These are phyloP conservation scores for Podargus strigoides DNA, from an alignment of 2,797 vertebrate genomes.

Conservation along the genomic window DNA sequence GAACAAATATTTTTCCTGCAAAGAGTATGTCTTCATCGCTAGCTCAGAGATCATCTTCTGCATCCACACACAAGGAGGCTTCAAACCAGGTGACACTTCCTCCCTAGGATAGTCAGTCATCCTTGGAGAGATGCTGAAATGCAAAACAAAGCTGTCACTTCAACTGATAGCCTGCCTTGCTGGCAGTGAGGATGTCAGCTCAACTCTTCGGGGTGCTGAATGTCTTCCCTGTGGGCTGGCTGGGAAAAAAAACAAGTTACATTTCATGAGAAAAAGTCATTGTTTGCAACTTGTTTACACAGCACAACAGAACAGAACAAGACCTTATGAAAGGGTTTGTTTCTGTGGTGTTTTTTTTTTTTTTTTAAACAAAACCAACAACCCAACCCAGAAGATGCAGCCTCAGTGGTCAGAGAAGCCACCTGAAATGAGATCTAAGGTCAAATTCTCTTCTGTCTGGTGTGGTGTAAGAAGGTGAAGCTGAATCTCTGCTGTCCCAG, in stretches of 20 bases:
- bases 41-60: background rate
- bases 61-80: background rate
- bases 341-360: no score
- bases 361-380: background rate
- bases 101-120: background rate
- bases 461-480: rapidly evolving
- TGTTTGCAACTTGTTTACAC: background rate
- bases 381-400: background rate
- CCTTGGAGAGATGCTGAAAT: background rate
- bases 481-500: background rate
- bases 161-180: background rate
- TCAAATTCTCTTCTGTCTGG: background rate
- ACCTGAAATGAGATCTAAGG: background rate
- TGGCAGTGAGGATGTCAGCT: background rate
- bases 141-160: background rate
- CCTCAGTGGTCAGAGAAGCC: background rate
- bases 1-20: background rate
- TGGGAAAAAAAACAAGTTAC: background rate
- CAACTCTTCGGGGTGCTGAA: background rate
- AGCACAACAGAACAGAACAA: background rate
- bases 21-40: background rate
- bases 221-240: background rate
- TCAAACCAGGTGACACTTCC: background rate
- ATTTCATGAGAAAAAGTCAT: background rate
- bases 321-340: background rate